Evolutionary conservation across 2,888 invertebrate genomes (phyloP), one percentile per base, ranked within the genome.

Genomic region (Pristionchus maxplancki): DNA sequence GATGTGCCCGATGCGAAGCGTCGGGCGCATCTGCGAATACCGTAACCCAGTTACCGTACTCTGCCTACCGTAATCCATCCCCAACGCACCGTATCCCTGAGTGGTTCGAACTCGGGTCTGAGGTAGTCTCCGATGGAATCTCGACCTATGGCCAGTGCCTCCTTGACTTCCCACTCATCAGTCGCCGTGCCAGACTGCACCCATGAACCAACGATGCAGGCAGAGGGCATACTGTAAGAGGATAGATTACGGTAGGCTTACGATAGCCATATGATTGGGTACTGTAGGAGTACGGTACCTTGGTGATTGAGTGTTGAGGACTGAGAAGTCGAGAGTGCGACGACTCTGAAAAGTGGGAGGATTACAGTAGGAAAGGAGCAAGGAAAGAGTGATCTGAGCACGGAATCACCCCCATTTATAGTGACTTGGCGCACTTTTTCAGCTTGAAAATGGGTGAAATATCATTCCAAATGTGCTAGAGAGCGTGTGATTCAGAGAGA

Each of bases 181-280:
- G 28, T 34, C 44, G 86, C 86, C 24, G 67, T 71, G 31, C 86
- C 86, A n/a, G 71, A 71, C 28, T 87, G 86, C 48, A 87, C 58
- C 86, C 86, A 87, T 48, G 86, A 87, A 40, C 86, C 86, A 28
- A 87, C 71, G 86, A 87, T 87, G 50, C 86, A 87, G 1, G 71
- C 44, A 40, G 64, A 37, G 15, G 64, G 62, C 85, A 64, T 85
- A 48, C 62, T 48, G 40, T 85, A 85, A 40, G 24, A n/a, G 24
- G 28, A 34, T 6, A 2, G 53, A 13, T 34, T n/a, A 31, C 9
- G 15, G 13, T 78, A 28, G 40, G 74, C 2, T 6, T 24, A 40
- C 24, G 40, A 34, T 40, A 74, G n/a, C n/a, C n/a, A n/a, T n/a
- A n/a, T n/a, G n/a, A 50, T 15, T 15, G 53, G n/a, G 34, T n/a